Evolutionary conservation across 2,888 invertebrate species (phyloP).

Genomic region (Noctua fimbriata): DNA sequence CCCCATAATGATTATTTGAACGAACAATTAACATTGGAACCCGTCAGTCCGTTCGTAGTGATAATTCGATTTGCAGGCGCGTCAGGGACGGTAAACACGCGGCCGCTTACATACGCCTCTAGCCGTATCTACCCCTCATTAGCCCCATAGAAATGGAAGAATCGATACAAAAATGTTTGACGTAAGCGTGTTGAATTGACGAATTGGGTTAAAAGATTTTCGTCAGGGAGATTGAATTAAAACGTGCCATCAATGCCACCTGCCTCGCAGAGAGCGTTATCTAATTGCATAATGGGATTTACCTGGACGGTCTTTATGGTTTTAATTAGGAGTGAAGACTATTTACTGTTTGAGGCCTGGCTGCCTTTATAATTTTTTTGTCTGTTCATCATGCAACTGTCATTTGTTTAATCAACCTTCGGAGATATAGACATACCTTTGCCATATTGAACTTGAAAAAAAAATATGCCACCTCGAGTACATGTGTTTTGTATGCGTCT

Average conservation of each 20-base stretch:
- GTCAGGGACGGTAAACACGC: slow-evolving; percentile 75
- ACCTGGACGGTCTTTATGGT: neutral
- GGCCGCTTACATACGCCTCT: slow-evolving; percentile 65
- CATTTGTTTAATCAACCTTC: slow-evolving; percentile 9
- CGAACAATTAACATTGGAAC: slow-evolving; percentile 83
- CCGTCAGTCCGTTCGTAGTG: slow-evolving; percentile 78
- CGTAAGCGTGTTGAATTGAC: slow-evolving; percentile 57
- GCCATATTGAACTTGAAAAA: neutral
- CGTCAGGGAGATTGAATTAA: slow-evolving; percentile 40
- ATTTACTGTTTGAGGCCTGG: neutral
- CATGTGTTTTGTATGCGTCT: neutral
- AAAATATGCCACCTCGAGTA: neutral
- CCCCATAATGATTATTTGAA: slow-evolving; percentile 88
- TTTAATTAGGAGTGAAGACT: slow-evolving; percentile 15
- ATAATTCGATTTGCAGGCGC: slow-evolving; percentile 83
- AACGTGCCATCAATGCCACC: slow-evolving; percentile 21
- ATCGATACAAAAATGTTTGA: slow-evolving; percentile 63
- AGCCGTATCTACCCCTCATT: slow-evolving; percentile 68
- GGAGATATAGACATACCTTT: neutral
- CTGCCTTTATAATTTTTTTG: neutral
- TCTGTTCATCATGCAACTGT: slow-evolving; percentile 4
- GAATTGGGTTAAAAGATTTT: slow-evolving; percentile 60
- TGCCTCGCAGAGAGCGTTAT: slow-evolving; percentile 26
- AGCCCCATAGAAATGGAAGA: slow-evolving; percentile 67
- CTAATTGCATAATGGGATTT: slow-evolving; percentile 15